phyloP scores from a whole-genome alignment of 2,888 invertebrate species.

The Dascillus cervinus region DNA sequence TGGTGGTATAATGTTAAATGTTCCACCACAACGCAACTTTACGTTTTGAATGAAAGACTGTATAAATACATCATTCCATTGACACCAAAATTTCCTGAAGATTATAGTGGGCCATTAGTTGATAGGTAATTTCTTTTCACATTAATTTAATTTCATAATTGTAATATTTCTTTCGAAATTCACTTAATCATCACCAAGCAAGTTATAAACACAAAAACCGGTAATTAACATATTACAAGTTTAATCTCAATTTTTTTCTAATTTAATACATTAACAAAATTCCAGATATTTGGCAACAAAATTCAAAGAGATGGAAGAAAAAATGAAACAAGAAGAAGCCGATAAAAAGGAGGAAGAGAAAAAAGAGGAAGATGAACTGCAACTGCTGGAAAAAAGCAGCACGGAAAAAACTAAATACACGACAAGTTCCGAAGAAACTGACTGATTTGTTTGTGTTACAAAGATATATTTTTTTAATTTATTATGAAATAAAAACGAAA shows the following conservation, averaged over 20 bases:
- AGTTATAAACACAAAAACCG: too few species aligned
- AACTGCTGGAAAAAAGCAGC: slow-evolving; percentile 13
- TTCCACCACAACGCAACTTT: slow-evolving; percentile 72
- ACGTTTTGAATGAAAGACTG: slow-evolving; percentile 79
- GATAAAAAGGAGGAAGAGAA: slow-evolving; percentile 38
- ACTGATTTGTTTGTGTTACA: too few species aligned
- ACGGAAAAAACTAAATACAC: slow-evolving; percentile 1
- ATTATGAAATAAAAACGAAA: too few species aligned
- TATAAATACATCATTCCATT: slow-evolving; percentile 83
- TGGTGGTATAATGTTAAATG: slow-evolving; percentile 93
- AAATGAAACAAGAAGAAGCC: slow-evolving; percentile 63
- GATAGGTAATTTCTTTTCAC: slow-evolving; percentile 65
- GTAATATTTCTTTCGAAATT: too few species aligned
- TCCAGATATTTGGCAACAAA: slow-evolving; percentile 74
- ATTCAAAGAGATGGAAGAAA: slow-evolving; percentile 81
- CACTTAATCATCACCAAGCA: too few species aligned
- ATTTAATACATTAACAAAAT: too few species aligned
- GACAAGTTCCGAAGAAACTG: background rate
- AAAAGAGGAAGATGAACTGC: slow-evolving; percentile 22
- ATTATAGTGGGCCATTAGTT: slow-evolving; percentile 80
- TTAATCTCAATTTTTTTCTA: too few species aligned
- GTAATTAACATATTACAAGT: too few species aligned
- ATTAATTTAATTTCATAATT: too few species aligned
- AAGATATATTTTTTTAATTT: too few species aligned
- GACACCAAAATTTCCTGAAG: slow-evolving; percentile 83